A percentile compares a stretch with the other conserved stretches of the same genome.
Conservation (phyloP, 2,888 invertebrate genomes). For the Diarsia dahlii region DNA sequence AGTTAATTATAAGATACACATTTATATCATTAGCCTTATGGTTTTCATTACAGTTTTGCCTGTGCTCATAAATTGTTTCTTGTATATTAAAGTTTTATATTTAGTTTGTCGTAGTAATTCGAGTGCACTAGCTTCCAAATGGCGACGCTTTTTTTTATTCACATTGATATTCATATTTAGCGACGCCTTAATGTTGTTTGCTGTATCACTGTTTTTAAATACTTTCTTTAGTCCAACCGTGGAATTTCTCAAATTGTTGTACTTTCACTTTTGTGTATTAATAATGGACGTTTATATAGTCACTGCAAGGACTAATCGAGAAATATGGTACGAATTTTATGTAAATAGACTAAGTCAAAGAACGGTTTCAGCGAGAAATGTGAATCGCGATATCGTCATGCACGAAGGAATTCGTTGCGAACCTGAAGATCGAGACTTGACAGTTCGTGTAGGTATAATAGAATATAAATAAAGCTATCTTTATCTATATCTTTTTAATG, state of each 20-base stretch:
- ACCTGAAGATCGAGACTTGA: background rate
- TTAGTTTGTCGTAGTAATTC: background rate
- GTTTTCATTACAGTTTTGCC: background rate
- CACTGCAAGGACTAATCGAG: background rate
- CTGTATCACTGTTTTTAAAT: no score
- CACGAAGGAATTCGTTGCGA: background rate
- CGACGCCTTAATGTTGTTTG: no score
- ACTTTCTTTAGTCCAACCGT: background rate
- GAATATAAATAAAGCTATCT: background rate
- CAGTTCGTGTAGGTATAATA: background rate
- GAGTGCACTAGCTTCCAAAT: background rate
- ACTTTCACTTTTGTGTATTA: background rate
- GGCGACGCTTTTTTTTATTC: constrained; percentile 1
- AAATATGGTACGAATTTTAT: background rate
- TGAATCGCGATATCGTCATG: background rate
- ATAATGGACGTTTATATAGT: background rate
- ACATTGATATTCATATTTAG: background rate
- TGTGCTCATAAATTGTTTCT: background rate
- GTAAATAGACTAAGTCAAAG: background rate
- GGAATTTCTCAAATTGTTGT: background rate
- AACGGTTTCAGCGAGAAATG: background rate
- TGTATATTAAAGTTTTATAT: constrained; percentile 3
- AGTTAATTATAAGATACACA: no score
- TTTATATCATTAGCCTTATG: no score
- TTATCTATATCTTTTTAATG: no score